Conservation (phyloP, 2,797 vertebrate genomes). For the Cossypha niveicapilla region DNA sequence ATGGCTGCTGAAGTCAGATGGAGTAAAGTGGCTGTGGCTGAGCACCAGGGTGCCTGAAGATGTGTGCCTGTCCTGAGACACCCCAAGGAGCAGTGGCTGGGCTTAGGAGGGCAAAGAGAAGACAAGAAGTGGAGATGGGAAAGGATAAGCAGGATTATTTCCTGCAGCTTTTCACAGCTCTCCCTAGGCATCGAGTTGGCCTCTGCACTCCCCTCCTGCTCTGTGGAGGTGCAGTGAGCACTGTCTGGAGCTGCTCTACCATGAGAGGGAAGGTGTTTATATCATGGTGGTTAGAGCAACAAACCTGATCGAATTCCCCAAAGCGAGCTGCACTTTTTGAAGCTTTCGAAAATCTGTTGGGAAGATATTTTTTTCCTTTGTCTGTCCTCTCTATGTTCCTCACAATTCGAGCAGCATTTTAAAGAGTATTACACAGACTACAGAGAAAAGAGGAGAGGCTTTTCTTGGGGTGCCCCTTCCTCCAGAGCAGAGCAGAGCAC, state of each 20-base stretch:
- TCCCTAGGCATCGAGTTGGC: not conserved
- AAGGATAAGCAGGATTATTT: not conserved
- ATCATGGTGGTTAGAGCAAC: not conserved
- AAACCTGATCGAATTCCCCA: not conserved
- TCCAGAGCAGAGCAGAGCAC: not conserved
- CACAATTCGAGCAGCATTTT: not conserved
- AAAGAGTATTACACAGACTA: not conserved
- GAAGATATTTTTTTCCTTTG: not conserved
- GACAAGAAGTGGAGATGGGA: not conserved
- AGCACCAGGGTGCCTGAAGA: not conserved
- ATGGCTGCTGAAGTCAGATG: not conserved
- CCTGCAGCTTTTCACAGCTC: not conserved
- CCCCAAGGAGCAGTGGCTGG: not conserved
- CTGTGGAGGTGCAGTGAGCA: rapidly evolving
- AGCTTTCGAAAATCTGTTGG: not conserved
- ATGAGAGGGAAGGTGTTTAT: not conserved
- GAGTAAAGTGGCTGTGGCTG: not conserved
- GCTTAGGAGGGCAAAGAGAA: not conserved
- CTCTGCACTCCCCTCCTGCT: not conserved
- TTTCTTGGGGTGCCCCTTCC: not conserved
- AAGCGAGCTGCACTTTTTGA: not conserved
- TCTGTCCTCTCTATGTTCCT: not conserved
- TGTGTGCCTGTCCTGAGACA: rapidly evolving
- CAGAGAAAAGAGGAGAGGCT: not conserved
- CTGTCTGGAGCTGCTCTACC: not conserved